These are phyloP conservation scores for Bombus fervidus DNA, from an alignment of 1,140 invertebrate species.

Conservation along the genomic window DNA sequence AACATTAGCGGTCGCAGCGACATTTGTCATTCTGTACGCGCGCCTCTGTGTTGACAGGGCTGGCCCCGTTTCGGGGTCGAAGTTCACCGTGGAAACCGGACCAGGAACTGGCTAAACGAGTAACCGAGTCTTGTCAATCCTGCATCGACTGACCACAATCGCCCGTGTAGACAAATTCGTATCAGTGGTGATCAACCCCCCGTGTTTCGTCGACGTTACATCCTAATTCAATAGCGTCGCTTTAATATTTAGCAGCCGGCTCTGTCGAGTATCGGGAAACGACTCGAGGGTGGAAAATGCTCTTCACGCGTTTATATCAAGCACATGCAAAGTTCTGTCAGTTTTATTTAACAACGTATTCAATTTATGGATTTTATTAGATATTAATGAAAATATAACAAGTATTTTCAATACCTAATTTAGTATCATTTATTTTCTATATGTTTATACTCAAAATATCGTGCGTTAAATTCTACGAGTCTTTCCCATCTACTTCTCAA, in stretches of 20 bases:
- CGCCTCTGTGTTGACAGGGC: constrained; percentile 81
- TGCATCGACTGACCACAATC: constrained; percentile 79
- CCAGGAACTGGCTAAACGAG: constrained; percentile 74
- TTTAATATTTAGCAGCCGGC: constrained; percentile 13
- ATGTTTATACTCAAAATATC: no score
- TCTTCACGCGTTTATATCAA: no score
- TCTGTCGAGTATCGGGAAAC: background rate
- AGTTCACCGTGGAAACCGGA: constrained; percentile 78
- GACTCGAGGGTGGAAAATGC: no score
- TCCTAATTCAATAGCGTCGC: background rate
- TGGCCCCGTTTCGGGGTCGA: constrained; percentile 75
- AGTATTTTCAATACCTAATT: no score
- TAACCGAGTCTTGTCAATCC: constrained; percentile 46
- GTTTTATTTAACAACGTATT: no score
- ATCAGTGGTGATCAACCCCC: constrained; percentile 76
- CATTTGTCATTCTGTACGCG: constrained; percentile 81
- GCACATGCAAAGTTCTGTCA: no score
- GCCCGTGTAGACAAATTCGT: constrained; percentile 81
- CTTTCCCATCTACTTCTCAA: no score
- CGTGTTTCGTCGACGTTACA: background rate
- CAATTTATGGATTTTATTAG: no score
- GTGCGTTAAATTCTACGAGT: no score
- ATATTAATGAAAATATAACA: no score
- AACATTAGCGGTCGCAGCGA: constrained; percentile 76
- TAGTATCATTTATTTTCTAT: no score